Conservation (phyloP, 2,888 invertebrate species). For the Eudemis profundana region DNA sequence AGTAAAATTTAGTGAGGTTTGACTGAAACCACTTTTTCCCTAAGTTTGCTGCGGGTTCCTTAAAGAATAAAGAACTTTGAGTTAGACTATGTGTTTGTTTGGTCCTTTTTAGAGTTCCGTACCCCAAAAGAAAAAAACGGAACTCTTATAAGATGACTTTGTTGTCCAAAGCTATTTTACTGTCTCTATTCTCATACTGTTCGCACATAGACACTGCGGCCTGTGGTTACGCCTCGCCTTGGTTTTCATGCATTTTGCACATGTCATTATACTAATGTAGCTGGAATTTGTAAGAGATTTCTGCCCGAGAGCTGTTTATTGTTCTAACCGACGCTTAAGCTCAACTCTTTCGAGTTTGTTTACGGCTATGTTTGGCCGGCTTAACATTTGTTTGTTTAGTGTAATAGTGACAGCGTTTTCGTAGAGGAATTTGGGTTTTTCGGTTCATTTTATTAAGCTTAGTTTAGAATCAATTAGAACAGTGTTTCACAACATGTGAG, state of each 20-base stretch:
- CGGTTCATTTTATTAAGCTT: neutral
- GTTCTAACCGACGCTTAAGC: conserved; percentile 39
- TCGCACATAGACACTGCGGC: neutral
- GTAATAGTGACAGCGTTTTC: neutral
- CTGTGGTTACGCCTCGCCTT: conserved; percentile 38
- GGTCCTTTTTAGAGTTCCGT: too few relatives aligned
- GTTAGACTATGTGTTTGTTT: too few relatives aligned
- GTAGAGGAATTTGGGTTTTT: neutral
- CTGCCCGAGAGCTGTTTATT: conserved; percentile 39
- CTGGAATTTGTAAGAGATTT: conserved; percentile 44
- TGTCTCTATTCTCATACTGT: conserved; percentile 14
- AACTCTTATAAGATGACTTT: too few relatives aligned
- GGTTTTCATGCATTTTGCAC: conserved; percentile 45
- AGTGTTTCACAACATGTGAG: too few relatives aligned
- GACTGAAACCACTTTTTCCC: too few relatives aligned
- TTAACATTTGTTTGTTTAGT: neutral
- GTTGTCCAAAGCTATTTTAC: too few relatives aligned
- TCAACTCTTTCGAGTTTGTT: conserved; percentile 28
- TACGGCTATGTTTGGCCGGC: conserved; percentile 1
- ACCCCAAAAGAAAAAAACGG: too few relatives aligned
- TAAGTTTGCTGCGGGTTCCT: too few relatives aligned
- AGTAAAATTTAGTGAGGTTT: too few relatives aligned
- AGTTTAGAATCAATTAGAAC: too few relatives aligned
- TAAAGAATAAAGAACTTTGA: too few relatives aligned
- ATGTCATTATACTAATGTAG: conserved; percentile 45